phyloP scores from a whole-genome alignment of 2,113 vertebrate species.

The Microcebus ravelobensis region DNA sequence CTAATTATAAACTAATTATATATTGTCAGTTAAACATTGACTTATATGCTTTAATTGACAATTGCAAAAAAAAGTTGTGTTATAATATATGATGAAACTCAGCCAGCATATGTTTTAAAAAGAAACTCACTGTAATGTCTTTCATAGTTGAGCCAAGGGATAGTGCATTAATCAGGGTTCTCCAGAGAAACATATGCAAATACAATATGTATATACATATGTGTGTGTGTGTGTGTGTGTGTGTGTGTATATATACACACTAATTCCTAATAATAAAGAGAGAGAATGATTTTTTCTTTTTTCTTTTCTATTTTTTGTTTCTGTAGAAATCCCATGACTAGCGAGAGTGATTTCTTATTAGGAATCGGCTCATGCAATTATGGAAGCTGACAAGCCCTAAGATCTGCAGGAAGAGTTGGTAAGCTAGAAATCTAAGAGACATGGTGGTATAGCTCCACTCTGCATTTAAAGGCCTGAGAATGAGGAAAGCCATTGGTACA shows the following conservation, averaged over 20 bases:
- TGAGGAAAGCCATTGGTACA: not conserved
- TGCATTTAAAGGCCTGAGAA: not conserved
- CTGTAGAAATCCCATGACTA: no score
- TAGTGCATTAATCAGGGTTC: not conserved
- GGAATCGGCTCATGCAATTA: not conserved
- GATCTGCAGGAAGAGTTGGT: not conserved
- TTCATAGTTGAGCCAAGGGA: not conserved
- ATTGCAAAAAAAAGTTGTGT: not conserved
- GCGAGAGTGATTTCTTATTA: not conserved
- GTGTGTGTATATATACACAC: not conserved
- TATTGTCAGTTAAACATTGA: slow-evolving; percentile 10
- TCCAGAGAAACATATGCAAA: not conserved
- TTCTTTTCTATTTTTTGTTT: no score
- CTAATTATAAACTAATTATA: slow-evolving; percentile 7
- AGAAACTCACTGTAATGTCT: not conserved
- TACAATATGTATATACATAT: not conserved
- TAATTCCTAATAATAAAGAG: not conserved
- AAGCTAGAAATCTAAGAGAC: not conserved
- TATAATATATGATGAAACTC: slow-evolving; percentile 25
- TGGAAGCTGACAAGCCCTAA: not conserved
- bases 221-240: no score
- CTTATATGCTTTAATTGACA: not conserved
- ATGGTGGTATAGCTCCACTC: not conserved
- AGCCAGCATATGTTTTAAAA: slow-evolving; percentile 44
- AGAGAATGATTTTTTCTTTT: not conserved